phyloP scores from a whole-genome alignment of 2,888 invertebrate species.

The Euclidia mi region DNA sequence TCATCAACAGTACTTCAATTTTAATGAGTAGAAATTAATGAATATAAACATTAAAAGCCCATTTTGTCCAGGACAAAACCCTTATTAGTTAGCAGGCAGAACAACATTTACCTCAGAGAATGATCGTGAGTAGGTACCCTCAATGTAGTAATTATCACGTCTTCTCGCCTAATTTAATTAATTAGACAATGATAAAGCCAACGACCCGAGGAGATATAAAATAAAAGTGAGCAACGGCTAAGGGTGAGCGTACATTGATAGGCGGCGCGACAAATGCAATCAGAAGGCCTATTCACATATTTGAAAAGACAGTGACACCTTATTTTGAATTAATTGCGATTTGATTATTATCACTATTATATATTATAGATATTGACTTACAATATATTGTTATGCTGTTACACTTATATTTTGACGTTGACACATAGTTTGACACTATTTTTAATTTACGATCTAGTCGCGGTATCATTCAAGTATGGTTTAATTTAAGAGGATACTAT shows the following conservation, averaged over 20 bases:
- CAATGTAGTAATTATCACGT: constrained; percentile 14
- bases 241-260: neutral
- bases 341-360: too few species aligned
- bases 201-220: constrained; percentile 6
- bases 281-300: too few species aligned
- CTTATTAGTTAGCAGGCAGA: neutral
- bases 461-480: too few species aligned
- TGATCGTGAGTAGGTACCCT: constrained; percentile 1
- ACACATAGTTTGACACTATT: too few species aligned
- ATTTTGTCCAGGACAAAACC: neutral
- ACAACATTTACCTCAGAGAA: neutral
- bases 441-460: too few species aligned
- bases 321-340: too few species aligned
- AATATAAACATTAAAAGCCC: neutral
- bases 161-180: constrained; percentile 21
- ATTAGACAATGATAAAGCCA: constrained; percentile 16
- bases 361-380: too few species aligned
- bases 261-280: neutral
- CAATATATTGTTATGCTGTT: too few species aligned
- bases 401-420: too few species aligned
- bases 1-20: too few species aligned
- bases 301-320: too few species aligned
- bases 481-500: too few species aligned
- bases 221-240: constrained; percentile 13
- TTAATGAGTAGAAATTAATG: neutral